Percentiles rank a stretch among this genome's conserved stretches.
These are phyloP conservation scores for Philopotamus ludificatus DNA, from an alignment of 1,140 invertebrate species.

Conservation along the genomic window DNA sequence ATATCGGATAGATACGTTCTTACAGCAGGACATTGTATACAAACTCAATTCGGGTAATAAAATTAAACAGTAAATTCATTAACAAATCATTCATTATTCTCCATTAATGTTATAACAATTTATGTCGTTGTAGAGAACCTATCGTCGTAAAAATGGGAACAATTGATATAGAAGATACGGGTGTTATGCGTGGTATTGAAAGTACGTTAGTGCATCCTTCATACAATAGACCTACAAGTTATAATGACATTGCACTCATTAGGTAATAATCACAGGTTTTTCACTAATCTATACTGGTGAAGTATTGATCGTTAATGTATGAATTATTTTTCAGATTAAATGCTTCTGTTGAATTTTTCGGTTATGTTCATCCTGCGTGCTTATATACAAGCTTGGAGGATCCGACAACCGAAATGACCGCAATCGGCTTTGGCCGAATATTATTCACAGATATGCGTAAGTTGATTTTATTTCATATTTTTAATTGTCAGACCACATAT, in stretches of 20 bases:
- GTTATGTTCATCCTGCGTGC: slow-evolving; percentile 6
- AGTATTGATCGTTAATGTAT: neutral
- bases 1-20: slow-evolving; percentile 45
- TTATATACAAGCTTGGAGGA: neutral
- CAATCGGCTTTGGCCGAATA: slow-evolving; percentile 8
- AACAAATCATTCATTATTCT: too few species aligned
- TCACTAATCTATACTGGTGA: neutral
- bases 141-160: neutral
- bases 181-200: neutral
- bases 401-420: neutral
- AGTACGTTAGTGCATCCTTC: neutral
- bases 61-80: slow-evolving; percentile 43
- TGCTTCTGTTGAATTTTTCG: too few species aligned
- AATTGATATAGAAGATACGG: neutral
- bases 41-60: too few species aligned
- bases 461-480: neutral
- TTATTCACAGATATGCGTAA: neutral
- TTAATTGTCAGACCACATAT: neutral
- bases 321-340: slow-evolving; percentile 53
- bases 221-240: neutral
- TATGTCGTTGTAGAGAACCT: neutral
- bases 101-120: neutral
- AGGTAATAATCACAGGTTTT: neutral
- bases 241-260: neutral
- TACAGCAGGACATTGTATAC: slow-evolving; percentile 48